phyloP scores from a whole-genome alignment of 2,888 invertebrate genomes.

The Maniola hyperantus region DNA sequence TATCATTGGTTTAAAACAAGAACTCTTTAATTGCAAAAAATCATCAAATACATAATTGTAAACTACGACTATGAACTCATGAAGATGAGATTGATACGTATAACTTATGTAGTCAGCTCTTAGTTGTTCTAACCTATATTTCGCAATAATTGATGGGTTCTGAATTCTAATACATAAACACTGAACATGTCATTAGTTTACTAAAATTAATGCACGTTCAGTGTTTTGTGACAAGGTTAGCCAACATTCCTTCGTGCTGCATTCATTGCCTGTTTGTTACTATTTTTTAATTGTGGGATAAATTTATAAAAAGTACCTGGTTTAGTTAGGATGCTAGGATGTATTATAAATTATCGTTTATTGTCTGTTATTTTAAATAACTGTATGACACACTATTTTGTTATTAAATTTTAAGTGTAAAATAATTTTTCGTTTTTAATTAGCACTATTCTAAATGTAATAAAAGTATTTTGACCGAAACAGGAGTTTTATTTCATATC shows the following conservation, averaged over 20 bases:
- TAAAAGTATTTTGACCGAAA: slow-evolving; percentile 36
- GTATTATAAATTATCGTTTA: slow-evolving; percentile 81
- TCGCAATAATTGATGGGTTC: too few relatives aligned
- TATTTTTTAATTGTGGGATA: slow-evolving; percentile 62
- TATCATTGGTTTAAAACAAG: too few relatives aligned
- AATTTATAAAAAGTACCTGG: slow-evolving; percentile 82
- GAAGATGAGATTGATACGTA: too few relatives aligned
- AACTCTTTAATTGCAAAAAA: too few relatives aligned
- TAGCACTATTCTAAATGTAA: slow-evolving; percentile 31
- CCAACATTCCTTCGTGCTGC: slow-evolving; percentile 82
- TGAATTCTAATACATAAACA: too few relatives aligned
- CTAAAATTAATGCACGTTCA: too few relatives aligned
- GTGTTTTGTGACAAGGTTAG: slow-evolving; percentile 50
- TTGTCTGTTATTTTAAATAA: slow-evolving; percentile 82
- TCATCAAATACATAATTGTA: too few relatives aligned
- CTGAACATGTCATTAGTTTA: too few relatives aligned
- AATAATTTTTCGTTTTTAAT: slow-evolving; percentile 53
- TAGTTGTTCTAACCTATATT: too few relatives aligned
- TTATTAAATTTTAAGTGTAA: slow-evolving; percentile 82
- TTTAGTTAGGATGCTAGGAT: slow-evolving; percentile 82
- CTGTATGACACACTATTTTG: slow-evolving; percentile 82
- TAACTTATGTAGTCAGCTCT: too few relatives aligned
- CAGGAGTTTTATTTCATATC: slow-evolving; percentile 9
- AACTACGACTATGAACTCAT: too few relatives aligned
- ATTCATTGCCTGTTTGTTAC: slow-evolving; percentile 71